A percentile compares a stretch with the other conserved stretches of the same genome.
These are phyloP conservation scores for Carlito syrichta DNA, from an alignment of 2,113 vertebrate species.

Conservation along the genomic window DNA sequence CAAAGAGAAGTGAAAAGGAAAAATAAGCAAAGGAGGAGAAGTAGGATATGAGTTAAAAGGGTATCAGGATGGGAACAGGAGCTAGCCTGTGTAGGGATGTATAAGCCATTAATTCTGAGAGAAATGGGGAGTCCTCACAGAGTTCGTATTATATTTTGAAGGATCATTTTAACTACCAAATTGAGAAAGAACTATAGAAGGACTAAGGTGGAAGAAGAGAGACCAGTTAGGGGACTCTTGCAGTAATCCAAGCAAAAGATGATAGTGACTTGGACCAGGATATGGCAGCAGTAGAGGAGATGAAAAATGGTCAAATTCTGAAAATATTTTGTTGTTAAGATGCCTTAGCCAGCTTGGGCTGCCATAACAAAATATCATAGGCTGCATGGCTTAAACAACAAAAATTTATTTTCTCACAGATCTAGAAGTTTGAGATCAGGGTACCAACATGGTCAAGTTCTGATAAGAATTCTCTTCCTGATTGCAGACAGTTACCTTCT, in stretches of 20 bases:
- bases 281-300: background rate
- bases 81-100: background rate
- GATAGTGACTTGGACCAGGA: too few species aligned
- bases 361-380: background rate
- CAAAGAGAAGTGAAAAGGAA: background rate
- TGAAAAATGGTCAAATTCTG: background rate
- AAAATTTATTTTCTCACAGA: background rate
- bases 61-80: too few species aligned
- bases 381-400: background rate
- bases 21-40: background rate
- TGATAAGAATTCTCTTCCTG: too few species aligned
- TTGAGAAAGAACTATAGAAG: background rate
- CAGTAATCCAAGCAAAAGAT: background rate
- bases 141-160: background rate
- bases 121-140: too few species aligned
- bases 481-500: background rate
- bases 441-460: too few species aligned
- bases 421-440: background rate
- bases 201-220: background rate
- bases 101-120: background rate
- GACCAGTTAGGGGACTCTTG: too few species aligned
- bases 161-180: background rate
- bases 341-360: background rate
- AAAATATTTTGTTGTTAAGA: background rate
- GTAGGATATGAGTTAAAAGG: background rate